phyloP scores from a whole-genome alignment of 2,797 vertebrate species.

The Leuciscus waleckii region DNA sequence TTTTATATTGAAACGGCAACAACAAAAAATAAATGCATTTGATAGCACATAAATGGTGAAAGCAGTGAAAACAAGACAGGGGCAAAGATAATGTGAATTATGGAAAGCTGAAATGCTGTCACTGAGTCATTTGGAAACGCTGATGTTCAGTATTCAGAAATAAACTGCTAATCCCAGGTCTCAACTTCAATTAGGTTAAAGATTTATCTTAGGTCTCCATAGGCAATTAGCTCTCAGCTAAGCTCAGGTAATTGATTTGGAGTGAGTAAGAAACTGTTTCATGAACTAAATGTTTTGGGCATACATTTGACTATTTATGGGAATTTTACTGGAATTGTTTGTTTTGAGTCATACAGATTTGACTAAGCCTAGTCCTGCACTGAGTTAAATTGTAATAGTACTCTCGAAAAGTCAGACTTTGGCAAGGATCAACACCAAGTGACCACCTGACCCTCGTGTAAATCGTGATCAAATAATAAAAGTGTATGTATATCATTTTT shows the following conservation, averaged over 20 bases:
- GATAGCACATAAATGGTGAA: neutral
- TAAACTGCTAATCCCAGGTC: constrained; percentile 50
- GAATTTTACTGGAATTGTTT: neutral
- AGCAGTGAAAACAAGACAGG: neutral
- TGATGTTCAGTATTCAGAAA: constrained; percentile 44
- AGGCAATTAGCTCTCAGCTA: constrained; percentile 46
- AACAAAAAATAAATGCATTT: neutral
- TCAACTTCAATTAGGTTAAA: constrained; percentile 55
- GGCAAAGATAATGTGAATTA: neutral
- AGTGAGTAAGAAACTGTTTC: constrained; percentile 50
- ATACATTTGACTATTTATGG: neutral
- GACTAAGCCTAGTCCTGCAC: neutral
- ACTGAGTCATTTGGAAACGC: constrained; percentile 24
- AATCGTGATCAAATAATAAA: too few species aligned
- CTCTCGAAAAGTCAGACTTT: neutral
- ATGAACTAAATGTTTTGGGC: constrained; percentile 11
- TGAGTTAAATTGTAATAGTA: neutral
- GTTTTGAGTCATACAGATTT: neutral
- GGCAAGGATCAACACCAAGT: neutral
- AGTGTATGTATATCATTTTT: too few species aligned
- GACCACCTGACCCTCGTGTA: neutral
- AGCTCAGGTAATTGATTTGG: constrained; percentile 55
- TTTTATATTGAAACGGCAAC: neutral
- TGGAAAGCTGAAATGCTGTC: neutral
- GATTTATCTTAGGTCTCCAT: constrained; percentile 46